Percentiles rank a stretch among this genome's conserved stretches.
Evolutionary conservation across 1,140 invertebrate genomes (phyloP).

Genomic region (Hydropsyche tenuis): DNA sequence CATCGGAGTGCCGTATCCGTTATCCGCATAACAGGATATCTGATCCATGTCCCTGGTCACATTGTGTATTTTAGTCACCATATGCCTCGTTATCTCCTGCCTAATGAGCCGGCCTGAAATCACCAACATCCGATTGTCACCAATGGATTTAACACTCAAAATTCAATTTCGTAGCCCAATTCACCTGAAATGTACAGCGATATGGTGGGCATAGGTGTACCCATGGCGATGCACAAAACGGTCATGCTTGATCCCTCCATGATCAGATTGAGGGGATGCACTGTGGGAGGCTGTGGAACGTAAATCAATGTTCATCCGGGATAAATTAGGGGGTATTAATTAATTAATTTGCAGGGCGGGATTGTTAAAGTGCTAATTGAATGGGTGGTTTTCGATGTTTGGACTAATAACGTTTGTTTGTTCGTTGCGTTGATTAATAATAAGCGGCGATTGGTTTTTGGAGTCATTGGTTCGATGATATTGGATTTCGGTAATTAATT

Average conservation of each 20-base stretch:
- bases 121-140: background rate
- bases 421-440: too few relatives aligned
- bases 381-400: too few relatives aligned
- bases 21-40: constrained; percentile 84
- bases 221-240: constrained; percentile 81
- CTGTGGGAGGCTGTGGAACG: constrained; percentile 71
- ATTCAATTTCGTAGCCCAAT: background rate
- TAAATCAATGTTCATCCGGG: background rate
- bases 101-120: constrained; percentile 70
- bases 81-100: constrained; percentile 78
- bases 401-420: too few relatives aligned
- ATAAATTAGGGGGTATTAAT: background rate
- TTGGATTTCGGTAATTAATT: too few relatives aligned
- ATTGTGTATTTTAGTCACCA: constrained; percentile 82
- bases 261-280: constrained; percentile 81
- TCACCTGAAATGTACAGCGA: constrained; percentile 75
- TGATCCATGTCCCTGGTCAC: constrained; percentile 82
- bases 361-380: too few relatives aligned
- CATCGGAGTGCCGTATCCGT: constrained; percentile 83
- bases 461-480: too few relatives aligned
- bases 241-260: constrained; percentile 85
- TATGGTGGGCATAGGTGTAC: constrained; percentile 81
- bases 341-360: background rate
- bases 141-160: background rate
- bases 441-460: too few relatives aligned